Evolutionary conservation across 2,888 invertebrate species (phyloP), one percentile per base, ranked within the genome.

Genomic region (Hypolimnas misippus): DNA sequence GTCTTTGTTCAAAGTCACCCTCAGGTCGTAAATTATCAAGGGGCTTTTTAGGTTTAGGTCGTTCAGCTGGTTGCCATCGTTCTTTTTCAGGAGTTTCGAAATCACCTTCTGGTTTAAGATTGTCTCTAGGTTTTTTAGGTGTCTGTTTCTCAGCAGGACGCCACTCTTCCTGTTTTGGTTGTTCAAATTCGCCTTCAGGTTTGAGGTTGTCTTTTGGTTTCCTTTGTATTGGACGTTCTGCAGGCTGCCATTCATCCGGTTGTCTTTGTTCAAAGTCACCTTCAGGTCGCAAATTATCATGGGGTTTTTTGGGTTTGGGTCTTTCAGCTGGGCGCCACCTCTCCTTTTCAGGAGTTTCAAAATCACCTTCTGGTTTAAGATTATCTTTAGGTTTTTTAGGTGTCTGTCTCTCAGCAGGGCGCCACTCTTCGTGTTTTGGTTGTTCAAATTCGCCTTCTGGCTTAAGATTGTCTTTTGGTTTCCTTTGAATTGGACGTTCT

Each of bases 131-230:
- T 52, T 77, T 83, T 1, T 76, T 84, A 12, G 78, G 84, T 35
- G 77, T 77, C 52, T 82, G 84, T 31, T 85, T 68, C 29, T 85
- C 84, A 14, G 86, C 79, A 12, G 79, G 78, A 33, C 66, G 71
- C 78, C 78, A 46, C 75, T 42, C 76, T 0, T 79, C 58, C 77
- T 88, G 51, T 73, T 76, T 73, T 0, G 76, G 77, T 25, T 72
- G 76, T 46, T 92, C 89, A 71, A 94, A 93, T 0, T 93, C 93
- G 0, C 94, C 94, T 78, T 93, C 93, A 0, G 93, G 93, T 65
- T 81, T 83, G 0, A 95, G 78, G 73, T 95, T 95, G 68, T 95
- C 94, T 14, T 86, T 79, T 0, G 90, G 92, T 63, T 82, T 86
- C 33, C 82, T 86, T n/a, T 77, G 84, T 56, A 72, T 53, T 2